phyloP scores from a whole-genome alignment of 2,113 vertebrate genomes.

The Elephas maximus region DNA sequence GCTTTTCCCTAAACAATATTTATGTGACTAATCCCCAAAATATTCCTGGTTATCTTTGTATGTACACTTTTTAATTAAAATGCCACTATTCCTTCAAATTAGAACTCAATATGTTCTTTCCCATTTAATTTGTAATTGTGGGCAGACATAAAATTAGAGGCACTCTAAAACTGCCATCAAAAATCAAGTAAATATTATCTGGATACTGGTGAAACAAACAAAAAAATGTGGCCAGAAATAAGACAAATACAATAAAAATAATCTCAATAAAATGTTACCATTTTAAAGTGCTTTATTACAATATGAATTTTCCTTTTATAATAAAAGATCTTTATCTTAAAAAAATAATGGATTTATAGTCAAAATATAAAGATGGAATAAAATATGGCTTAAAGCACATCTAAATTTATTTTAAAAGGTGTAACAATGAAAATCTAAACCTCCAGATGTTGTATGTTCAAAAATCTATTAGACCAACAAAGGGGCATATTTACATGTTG shows the following conservation, averaged over 20 bases:
- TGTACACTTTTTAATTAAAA: constrained; percentile 51
- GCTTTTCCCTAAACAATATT: constrained; percentile 47
- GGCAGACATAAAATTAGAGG: constrained; percentile 67
- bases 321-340: constrained; percentile 1
- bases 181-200: constrained; percentile 45
- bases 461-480: neutral
- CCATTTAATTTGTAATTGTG: constrained; percentile 66
- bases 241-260: constrained; percentile 19
- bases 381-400: constrained; percentile 33
- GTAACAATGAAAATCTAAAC: constrained; percentile 35
- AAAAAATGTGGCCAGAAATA: neutral
- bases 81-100: constrained; percentile 65
- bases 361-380: constrained; percentile 21
- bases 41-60: constrained; percentile 51
- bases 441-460: neutral
- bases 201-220: constrained; percentile 9
- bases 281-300: constrained; percentile 72
- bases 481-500: neutral
- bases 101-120: constrained; percentile 56
- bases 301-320: constrained; percentile 65
- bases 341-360: constrained; percentile 5
- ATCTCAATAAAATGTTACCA: constrained; percentile 74
- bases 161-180: constrained; percentile 61
- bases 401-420: neutral
- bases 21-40: constrained; percentile 45